Base-by-base conservation (phyloP, 2,113 vertebrate genomes). In the Plestiodon gilberti region DNA sequence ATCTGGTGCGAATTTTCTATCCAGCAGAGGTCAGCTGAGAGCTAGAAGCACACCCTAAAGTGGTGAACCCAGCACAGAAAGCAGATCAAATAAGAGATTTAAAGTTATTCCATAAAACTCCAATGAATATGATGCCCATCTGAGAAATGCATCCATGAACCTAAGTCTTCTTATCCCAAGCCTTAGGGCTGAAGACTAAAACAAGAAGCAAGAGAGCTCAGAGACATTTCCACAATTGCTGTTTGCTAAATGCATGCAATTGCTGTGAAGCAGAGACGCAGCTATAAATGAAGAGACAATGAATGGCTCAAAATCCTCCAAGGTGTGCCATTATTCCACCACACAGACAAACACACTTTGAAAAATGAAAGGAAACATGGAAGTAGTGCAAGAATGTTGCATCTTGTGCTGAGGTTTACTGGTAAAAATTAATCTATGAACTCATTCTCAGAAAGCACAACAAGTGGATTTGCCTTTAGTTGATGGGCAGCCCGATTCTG, bases 11-110 rank as follows among this genome's bases (percentile, higher is more conserved):
- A 40, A 64, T 80, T 69, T 52, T 17, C 14, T 2, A 9, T 10
- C 74, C 90, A 8, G 13, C 52, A 69, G 28, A 64, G 22, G 38
- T 90, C n/a, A 78, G 87, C 2, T 7, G 76, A 30, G 43, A 86
- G 17, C 1, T 38, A 2, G 52, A 71, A 78, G 6, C 84, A 40
- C 10, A 33, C 40, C 65, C 14, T 82, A 1, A 81, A 62, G 74
- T 33, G 25, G 57, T 59, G 11, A 70, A 33, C 82, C 43, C 35
- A 61, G 30, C 2, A 82, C 3, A 9, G 14, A 59, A 35, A 55
- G 2, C 13, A 52, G n/a, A 48, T 14, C 38, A 30, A 57, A 38
- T 20, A 6, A 40, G 25, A 35, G 17, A 20, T 22, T 11, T 1
- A 5, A 22, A 59, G 33, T 20, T n/a, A 80, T 64, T 65, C n/a